Conservation (phyloP, 2,888 invertebrate genomes). For the Tetanocera ferruginea region DNA sequence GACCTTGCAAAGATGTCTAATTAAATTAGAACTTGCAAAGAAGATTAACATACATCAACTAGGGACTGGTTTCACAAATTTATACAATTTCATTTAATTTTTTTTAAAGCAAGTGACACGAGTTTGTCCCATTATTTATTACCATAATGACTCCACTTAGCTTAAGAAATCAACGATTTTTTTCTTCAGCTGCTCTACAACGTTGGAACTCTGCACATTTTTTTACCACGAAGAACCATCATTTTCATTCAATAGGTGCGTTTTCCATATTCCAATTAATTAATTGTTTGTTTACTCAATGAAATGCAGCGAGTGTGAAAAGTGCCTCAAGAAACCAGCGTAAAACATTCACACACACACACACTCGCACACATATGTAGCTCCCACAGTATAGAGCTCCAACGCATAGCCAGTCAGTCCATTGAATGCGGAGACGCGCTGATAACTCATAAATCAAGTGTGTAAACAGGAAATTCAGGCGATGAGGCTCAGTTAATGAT, state of each 20-base stretch:
- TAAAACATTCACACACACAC: neutral
- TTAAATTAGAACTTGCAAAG: too few species aligned
- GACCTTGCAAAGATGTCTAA: too few species aligned
- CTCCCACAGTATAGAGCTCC: neutral
- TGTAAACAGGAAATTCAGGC: slow-evolving; percentile 51
- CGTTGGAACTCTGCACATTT: too few species aligned
- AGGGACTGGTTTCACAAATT: too few species aligned
- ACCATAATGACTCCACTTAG: too few species aligned
- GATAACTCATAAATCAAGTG: slow-evolving; percentile 52
- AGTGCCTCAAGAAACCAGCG: slow-evolving; percentile 35
- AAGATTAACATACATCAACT: too few species aligned
- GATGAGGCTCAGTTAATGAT: slow-evolving; percentile 16
- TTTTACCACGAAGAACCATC: neutral
- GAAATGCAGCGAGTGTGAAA: slow-evolving; percentile 43
- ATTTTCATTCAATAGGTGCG: slow-evolving; percentile 17
- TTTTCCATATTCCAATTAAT: slow-evolving; percentile 49
- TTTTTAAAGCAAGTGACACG: too few species aligned
- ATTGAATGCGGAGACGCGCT: slow-evolving; percentile 33
- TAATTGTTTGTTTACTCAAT: slow-evolving; percentile 52
- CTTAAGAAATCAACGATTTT: too few species aligned
- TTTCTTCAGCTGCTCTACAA: too few species aligned
- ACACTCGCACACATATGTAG: neutral
- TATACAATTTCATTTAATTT: too few species aligned
- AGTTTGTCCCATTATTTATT: too few species aligned
- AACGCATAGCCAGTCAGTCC: slow-evolving; percentile 7